These are phyloP conservation scores for Pilophorus perplexus DNA, from an alignment of 2,888 invertebrate species.

Conservation along the genomic window DNA sequence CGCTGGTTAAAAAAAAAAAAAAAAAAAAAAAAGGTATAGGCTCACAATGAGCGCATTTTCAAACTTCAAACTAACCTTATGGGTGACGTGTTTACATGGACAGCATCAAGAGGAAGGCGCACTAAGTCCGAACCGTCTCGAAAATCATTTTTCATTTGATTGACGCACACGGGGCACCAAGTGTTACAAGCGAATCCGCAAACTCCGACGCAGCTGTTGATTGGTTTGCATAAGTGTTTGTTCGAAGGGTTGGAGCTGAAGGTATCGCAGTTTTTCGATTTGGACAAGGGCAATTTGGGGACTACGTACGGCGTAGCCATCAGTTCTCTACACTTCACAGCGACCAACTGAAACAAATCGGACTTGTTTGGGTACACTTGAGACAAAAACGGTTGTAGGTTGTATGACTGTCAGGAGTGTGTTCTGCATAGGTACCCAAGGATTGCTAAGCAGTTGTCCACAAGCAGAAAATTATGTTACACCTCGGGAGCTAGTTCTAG, in stretches of 20 bases:
- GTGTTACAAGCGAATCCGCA: slow-evolving; percentile 43
- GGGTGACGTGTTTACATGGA: slow-evolving; percentile 4
- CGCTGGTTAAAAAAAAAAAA: too few relatives aligned
- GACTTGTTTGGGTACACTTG: too few relatives aligned
- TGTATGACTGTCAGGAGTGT: too few relatives aligned
- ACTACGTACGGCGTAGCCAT: slow-evolving; percentile 48
- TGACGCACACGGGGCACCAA: slow-evolving; percentile 46
- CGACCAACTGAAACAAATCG: slow-evolving; percentile 17
- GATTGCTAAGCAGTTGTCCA: too few relatives aligned
- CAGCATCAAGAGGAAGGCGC: slow-evolving; percentile 1
- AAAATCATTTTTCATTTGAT: slow-evolving; percentile 37
- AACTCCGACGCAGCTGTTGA: slow-evolving; percentile 15
- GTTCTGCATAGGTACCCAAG: too few relatives aligned
- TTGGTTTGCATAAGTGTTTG: slow-evolving; percentile 23
- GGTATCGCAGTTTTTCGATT: slow-evolving; percentile 40
- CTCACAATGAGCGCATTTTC: too few relatives aligned
- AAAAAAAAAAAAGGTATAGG: too few relatives aligned
- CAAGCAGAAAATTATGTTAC: too few relatives aligned
- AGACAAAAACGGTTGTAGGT: too few relatives aligned
- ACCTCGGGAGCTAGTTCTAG: too few relatives aligned
- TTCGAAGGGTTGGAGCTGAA: slow-evolving; percentile 1
- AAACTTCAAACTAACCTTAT: too few relatives aligned
- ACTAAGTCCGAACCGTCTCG: slow-evolving; percentile 7
- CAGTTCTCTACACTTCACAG: slow-evolving; percentile 19
- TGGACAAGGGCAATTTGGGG: slow-evolving; percentile 32